Evolutionary conservation across 2,797 vertebrate genomes (phyloP).

Genomic region (Amblyraja radiata): DNA sequence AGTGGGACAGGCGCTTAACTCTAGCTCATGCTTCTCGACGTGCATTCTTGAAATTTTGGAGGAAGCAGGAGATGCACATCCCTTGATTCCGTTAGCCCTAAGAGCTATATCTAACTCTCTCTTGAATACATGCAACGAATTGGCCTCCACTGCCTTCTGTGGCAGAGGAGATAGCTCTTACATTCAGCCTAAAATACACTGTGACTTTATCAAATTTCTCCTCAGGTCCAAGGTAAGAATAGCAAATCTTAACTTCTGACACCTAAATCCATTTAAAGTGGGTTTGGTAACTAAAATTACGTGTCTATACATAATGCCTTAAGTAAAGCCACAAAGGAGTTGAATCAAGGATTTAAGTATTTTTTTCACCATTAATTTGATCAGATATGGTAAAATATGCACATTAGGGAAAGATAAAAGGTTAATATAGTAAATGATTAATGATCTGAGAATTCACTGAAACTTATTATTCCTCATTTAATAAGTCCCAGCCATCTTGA

Average conservation of each 20-base stretch:
- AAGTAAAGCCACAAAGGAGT: not conserved
- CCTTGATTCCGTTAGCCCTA: too few relatives aligned
- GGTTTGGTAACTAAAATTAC: not conserved
- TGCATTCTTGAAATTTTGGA: too few relatives aligned
- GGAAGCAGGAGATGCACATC: too few relatives aligned
- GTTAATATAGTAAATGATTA: slow-evolving; percentile 3
- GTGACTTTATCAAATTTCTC: not conserved
- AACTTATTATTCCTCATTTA: not conserved
- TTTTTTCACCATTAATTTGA: not conserved
- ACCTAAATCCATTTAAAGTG: slow-evolving; percentile 6
- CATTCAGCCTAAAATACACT: not conserved
- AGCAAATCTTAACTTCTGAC: not conserved
- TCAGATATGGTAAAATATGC: slow-evolving; percentile 5
- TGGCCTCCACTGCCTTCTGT: too few relatives aligned
- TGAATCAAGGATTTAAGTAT: slow-evolving; percentile 6
- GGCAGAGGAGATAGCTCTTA: not conserved
- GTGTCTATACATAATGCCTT: not conserved
- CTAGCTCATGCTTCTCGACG: not conserved
- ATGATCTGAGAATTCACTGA: slow-evolving; percentile 15
- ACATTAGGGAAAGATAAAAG: not conserved
- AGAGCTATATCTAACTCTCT: too few relatives aligned
- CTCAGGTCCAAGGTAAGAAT: not conserved
- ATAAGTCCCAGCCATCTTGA: not conserved
- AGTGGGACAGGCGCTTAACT: too few relatives aligned
- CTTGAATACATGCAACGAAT: too few relatives aligned